phyloP scores from a whole-genome alignment of 2,888 invertebrate species.

The Pyrrhosoma nymphula region DNA sequence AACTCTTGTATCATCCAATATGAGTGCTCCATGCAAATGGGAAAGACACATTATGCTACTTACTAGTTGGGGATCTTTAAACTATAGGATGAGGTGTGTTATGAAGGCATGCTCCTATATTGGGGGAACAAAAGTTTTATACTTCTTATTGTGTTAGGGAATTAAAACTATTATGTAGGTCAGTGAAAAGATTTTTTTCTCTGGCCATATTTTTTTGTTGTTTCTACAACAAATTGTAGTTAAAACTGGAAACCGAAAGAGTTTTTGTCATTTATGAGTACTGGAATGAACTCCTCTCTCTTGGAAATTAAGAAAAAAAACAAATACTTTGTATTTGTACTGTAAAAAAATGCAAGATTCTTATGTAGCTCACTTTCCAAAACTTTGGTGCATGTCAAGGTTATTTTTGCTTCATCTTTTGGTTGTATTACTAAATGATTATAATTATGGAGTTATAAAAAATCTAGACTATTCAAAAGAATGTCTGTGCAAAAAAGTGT shows the following conservation, averaged over 20 bases:
- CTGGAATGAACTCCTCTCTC: constrained; percentile 12
- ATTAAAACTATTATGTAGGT: constrained; percentile 10
- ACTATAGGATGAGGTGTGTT: constrained; percentile 15
- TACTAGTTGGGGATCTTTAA: neutral
- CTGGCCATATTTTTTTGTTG: constrained; percentile 63
- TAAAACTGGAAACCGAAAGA: constrained; percentile 23
- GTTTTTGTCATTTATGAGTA: constrained; percentile 44
- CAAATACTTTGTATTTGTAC: constrained; percentile 44
- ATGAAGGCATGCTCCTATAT: constrained; percentile 46
- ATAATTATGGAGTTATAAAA: constrained; percentile 24
- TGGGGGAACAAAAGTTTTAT: constrained; percentile 62
- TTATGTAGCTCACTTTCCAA: constrained; percentile 51
- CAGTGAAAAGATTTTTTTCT: neutral
- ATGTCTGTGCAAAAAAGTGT: constrained; percentile 46
- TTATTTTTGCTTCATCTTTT: constrained; percentile 54
- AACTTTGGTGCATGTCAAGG: constrained; percentile 51
- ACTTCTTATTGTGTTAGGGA: constrained; percentile 62
- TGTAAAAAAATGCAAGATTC: constrained; percentile 43
- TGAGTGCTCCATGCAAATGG: neutral
- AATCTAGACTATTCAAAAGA: constrained; percentile 31
- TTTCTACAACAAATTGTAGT: constrained; percentile 37
- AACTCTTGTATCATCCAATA: neutral
- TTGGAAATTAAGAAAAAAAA: neutral
- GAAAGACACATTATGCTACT: neutral
- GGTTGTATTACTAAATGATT: constrained; percentile 21